Evolutionary conservation across 2,888 invertebrate genomes (phyloP).

Genomic region (Rhagium mordax): DNA sequence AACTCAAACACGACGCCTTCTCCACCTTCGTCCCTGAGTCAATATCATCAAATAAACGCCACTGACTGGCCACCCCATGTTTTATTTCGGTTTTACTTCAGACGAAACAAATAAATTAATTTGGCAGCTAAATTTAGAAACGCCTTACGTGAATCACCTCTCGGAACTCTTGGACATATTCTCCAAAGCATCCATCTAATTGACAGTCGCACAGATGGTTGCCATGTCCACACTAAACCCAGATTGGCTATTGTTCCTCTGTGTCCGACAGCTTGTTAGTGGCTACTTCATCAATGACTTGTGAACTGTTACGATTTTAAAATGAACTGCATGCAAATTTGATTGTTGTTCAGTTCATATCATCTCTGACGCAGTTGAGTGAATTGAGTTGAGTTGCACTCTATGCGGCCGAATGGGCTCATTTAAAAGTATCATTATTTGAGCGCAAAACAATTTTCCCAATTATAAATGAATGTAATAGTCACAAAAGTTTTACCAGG

Average conservation of each 20-base stretch:
- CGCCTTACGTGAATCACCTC: not conserved
- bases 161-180: not conserved
- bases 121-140: not conserved
- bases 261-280: slow-evolving; percentile 31
- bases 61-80: too few relatives aligned
- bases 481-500: too few relatives aligned
- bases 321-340: not conserved
- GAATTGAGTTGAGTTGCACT: too few relatives aligned
- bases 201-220: slow-evolving; percentile 15
- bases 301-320: not conserved
- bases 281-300: slow-evolving; percentile 25
- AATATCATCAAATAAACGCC: too few relatives aligned
- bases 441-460: not conserved
- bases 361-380: not conserved
- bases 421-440: not conserved
- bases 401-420: not conserved
- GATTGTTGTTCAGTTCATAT: not conserved
- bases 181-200: slow-evolving; percentile 3
- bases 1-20: too few relatives aligned
- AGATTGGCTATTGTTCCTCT: slow-evolving; percentile 30
- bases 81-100: too few relatives aligned
- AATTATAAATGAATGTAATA: too few relatives aligned
- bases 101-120: not conserved
- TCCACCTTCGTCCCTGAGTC: too few relatives aligned
- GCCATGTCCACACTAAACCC: slow-evolving; percentile 3